Base-by-base conservation (phyloP, 1,140 invertebrate species). In the Aphaenogaster ashmeadi region DNA sequence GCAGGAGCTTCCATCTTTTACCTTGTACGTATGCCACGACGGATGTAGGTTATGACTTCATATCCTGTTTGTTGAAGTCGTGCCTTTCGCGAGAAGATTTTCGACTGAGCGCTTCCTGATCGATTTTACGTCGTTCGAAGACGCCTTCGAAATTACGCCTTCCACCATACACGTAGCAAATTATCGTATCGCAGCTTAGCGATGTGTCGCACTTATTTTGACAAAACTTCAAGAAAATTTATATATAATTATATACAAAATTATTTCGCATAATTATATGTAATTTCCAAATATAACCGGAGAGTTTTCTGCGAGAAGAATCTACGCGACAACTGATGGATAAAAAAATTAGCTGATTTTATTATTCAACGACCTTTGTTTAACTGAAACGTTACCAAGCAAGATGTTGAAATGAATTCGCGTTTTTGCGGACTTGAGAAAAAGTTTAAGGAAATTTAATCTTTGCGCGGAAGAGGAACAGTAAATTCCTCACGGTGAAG, bases 41-140 rank as follows among this genome's bases (percentile, higher is more conserved):
- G 87, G 64, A 86, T 86, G 54, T 79, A 67, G 54, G 72, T 79
- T 88, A 86, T 78, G 54, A 86, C 87, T 78, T 88, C 71, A 54
- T 86, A 88, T 86, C 41, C 81, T 84, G 79, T 85, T 88, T 85
- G 13, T 69, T 56, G 58, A 60, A 62, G 47, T n/a, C 81, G 18
- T 83, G 58, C 47, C 36, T 52, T 80, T 38, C n/a, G 62, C 47
- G 47, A 15, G n/a, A 21, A 44, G 33, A 80, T 41, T 50, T 77
- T 66, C 77, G 78, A 54, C 36, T 69, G 47, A 44, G 3, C 21
- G 9, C 7, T 56, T 71, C 64, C 79, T 36, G 27, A 72, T 72
- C 79, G 66, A 83, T 83, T 81, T 71, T 69, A 71, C 13, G 58
- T 80, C 44, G 9, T 41, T 71, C 44, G 18, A 41, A 66, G 44